Percentiles rank a stretch among this genome's conserved stretches.
phyloP scores from a whole-genome alignment of 64 coral and sea anemone genomes.

The Catalaphyllia jardinei region DNA sequence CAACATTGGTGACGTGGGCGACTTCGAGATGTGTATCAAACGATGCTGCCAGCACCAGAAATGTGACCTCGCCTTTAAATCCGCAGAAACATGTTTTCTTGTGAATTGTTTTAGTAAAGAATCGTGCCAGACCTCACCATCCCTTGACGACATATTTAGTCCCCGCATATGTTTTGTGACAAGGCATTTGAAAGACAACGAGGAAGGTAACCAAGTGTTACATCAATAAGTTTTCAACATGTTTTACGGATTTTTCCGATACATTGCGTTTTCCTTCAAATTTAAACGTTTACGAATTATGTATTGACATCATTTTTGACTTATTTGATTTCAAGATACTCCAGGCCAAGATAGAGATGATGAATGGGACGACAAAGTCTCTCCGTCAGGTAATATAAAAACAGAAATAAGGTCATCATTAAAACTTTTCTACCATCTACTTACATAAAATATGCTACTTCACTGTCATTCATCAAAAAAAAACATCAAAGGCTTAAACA shows the following conservation, averaged over 20 bases:
- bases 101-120: slow-evolving; percentile 73
- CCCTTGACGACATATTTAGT: slow-evolving; percentile 66
- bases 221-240: neutral
- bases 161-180: slow-evolving; percentile 84
- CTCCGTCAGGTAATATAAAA: slow-evolving; percentile 13
- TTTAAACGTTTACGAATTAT: neutral
- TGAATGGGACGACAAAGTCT: slow-evolving; percentile 38
- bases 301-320: neutral
- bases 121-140: slow-evolving; percentile 68
- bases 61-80: slow-evolving; percentile 85
- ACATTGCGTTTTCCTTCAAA: too few species aligned
- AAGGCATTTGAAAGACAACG: slow-evolving; percentile 18
- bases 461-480: too few species aligned
- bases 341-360: neutral
- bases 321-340: neutral
- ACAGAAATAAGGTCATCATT: too few species aligned
- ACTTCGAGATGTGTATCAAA: slow-evolving; percentile 89
- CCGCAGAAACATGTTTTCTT: slow-evolving; percentile 84
- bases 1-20: slow-evolving; percentile 87
- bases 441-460: too few species aligned
- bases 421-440: too few species aligned
- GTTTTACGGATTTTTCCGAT: neutral
- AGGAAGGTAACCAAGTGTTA: neutral
- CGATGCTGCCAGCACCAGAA: slow-evolving; percentile 75
- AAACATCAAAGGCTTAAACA: too few species aligned